These are phyloP conservation scores for Monoplex corrugatus DNA, from an alignment of 2,888 invertebrate genomes.

Conservation along the genomic window DNA sequence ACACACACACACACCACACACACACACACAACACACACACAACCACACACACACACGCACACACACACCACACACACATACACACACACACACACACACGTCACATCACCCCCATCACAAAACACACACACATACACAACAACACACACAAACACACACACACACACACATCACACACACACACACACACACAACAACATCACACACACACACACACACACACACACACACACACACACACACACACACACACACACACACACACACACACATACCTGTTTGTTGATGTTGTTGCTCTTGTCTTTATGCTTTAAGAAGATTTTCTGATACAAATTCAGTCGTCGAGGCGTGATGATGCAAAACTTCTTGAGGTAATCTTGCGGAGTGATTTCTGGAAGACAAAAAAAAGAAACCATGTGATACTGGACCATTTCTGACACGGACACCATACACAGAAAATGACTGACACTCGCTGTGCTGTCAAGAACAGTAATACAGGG, in stretches of 20 bases:
- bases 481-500: no score
- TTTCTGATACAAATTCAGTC: constrained; percentile 76
- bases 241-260: neutral
- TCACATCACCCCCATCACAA: no score
- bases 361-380: constrained; percentile 75
- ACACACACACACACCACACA: no score
- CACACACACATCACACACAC: neutral
- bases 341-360: constrained; percentile 74
- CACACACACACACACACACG: no score
- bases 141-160: no score
- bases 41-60: no score
- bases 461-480: no score
- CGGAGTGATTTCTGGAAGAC: constrained; percentile 74
- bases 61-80: no score
- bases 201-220: constrained; percentile 21
- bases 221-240: neutral
- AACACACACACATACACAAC: no score
- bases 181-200: constrained; percentile 10
- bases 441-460: no score
- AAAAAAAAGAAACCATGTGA: neutral
- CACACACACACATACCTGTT: constrained; percentile 9
- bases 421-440: no score
- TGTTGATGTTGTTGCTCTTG: constrained; percentile 35
- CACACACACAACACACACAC: no score
- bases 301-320: constrained; percentile 53